Evolutionary conservation across 2,888 invertebrate genomes (phyloP), one percentile per base, ranked within the genome.

Genomic region (Thalpophila matura): DNA sequence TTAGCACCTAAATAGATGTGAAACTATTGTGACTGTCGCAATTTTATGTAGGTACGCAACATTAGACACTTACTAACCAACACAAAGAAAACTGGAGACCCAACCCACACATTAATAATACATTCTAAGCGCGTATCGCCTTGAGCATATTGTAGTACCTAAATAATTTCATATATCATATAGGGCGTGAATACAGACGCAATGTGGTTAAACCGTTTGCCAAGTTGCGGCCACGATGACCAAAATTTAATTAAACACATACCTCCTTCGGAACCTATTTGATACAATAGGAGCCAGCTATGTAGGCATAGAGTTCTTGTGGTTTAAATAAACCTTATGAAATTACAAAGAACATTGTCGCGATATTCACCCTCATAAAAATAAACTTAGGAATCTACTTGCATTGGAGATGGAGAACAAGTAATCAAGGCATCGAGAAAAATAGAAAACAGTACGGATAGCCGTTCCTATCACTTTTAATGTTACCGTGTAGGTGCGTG

Each of bases 181-280:
- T n/a, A 70, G 16, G 55, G 45, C 10, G 12, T 31, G 42, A 56
- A 70, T 29, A 54, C 26, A 53, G n/a, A 53, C 47, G 51, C 29
- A 35, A 16, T 61, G 62, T 53, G 76, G 76, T 70, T 51, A 31
- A 35, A 27, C 38, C 26, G 38, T 46, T 76, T 70, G 76, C 70
- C 63, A 70, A 70, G 4, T 70, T 53, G 55, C n/a, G 51, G 43
- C 31, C 29, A 49, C 33, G 55, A 53, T 56, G 72, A 43, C 76
- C 76, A 70, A 61, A 75, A 49, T 75, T 56, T 35, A 53, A 70
- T 70, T 71, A 70, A 70, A 43, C 38, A 51, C 22, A 26, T 29
- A 42, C 37, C 18, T 43, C 49, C 37, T 22, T 43, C 49, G 16
- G 7, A 26, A n/a, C 29, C 18, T 22, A 51, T 26, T 38, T 6